These are phyloP conservation scores for Rousettus leschenaultii DNA, from an alignment of 2,113 vertebrate genomes.

Conservation along the genomic window DNA sequence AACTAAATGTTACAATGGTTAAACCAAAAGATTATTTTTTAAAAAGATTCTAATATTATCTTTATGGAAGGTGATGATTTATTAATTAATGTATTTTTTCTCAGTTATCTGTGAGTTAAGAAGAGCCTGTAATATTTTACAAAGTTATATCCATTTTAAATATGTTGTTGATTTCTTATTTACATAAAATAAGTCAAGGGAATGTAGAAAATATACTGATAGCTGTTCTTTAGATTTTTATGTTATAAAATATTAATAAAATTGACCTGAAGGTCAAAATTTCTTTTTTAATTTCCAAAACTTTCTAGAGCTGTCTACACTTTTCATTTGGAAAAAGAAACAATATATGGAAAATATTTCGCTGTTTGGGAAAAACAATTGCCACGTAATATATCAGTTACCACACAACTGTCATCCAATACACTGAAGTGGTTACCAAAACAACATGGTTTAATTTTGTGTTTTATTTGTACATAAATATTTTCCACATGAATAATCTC, in stretches of 20 bases:
- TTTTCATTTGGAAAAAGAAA: slow-evolving; percentile 52
- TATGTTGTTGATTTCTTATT: slow-evolving; percentile 26
- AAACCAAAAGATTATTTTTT: neutral
- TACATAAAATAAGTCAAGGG: slow-evolving; percentile 10
- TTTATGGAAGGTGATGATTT: neutral
- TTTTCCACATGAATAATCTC: slow-evolving; percentile 73
- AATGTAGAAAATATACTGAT: slow-evolving; percentile 53
- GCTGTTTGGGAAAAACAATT: slow-evolving; percentile 49
- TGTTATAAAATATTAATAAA: slow-evolving; percentile 60
- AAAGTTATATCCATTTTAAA: slow-evolving; percentile 1
- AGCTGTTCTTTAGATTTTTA: slow-evolving; percentile 4
- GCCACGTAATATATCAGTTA: slow-evolving; percentile 48
- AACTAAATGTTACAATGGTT: neutral
- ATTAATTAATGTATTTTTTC: neutral
- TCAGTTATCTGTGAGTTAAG: neutral
- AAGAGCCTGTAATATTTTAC: slow-evolving; percentile 8
- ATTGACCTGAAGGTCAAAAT: slow-evolving; percentile 43
- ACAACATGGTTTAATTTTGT: slow-evolving; percentile 57
- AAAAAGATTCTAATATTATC: neutral
- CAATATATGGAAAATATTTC: slow-evolving; percentile 55
- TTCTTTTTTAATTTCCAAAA: slow-evolving; percentile 38
- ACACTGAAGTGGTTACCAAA: slow-evolving; percentile 43
- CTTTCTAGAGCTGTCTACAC: slow-evolving; percentile 23
- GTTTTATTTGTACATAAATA: slow-evolving; percentile 66
- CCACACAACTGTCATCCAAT: slow-evolving; percentile 24